phyloP scores from a whole-genome alignment of 1,140 invertebrate species.

The Ladona fulva region DNA sequence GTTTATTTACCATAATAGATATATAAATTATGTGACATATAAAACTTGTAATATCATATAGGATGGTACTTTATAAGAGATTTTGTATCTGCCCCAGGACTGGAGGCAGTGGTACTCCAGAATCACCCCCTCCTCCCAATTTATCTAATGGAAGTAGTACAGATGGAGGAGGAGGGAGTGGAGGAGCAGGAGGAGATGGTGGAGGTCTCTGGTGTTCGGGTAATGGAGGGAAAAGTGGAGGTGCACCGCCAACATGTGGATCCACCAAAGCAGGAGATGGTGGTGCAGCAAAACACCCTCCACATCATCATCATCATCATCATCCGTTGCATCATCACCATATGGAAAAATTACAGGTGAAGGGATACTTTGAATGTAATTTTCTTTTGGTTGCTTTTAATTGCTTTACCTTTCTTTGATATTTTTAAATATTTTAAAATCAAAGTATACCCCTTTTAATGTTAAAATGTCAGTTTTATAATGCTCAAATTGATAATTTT shows the following conservation, averaged over 20 bases:
- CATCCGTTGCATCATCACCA: not conserved
- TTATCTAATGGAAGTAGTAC: not conserved
- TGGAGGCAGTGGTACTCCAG: not conserved
- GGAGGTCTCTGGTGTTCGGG: not conserved
- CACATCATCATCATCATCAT: not conserved
- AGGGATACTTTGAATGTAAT: no score
- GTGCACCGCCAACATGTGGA: not conserved
- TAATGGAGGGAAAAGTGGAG: not conserved
- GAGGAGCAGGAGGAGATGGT: not conserved
- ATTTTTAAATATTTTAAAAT: no score
- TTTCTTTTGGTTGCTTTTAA: no score
- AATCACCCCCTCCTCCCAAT: not conserved
- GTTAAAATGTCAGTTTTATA: no score
- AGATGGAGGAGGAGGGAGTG: not conserved
- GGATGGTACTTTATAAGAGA: no score
- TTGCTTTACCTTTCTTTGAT: no score
- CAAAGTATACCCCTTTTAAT: no score
- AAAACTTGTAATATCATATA: no score
- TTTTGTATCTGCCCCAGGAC: not conserved
- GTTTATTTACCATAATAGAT: no score
- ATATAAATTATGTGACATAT: no score
- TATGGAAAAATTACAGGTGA: constrained; percentile 1
- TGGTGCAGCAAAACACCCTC: not conserved
- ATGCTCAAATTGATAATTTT: no score
- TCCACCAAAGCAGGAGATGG: not conserved